Evolutionary conservation across 2,113 vertebrate genomes (phyloP), one percentile per base, ranked within the genome.

Genomic region (Phaethornis superciliosus): DNA sequence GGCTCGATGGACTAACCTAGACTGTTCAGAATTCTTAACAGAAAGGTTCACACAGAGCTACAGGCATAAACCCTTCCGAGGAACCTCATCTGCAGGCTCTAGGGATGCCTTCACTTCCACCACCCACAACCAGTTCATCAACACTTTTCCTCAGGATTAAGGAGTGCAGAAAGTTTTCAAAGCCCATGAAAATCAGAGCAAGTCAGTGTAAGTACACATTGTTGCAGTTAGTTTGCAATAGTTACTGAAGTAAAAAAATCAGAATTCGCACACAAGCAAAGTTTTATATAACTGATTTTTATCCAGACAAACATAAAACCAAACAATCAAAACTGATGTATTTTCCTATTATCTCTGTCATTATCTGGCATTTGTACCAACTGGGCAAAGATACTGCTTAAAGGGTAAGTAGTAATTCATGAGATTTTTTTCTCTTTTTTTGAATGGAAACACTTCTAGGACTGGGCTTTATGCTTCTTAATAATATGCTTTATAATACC

Each of bases 1-100:
- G n/a, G 17, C 15, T 52, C 1, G 4, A 32, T 6, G 23, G 51
- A 49, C 24, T 32, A 55, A 42, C 15, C 24, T 7, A 42, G n/a
- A 20, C 22, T 6, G 65, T 4, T 8, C 3, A 2, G 9, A 80
- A 67, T 17, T n/a, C 44, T 51, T 37, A 28, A 21, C 55, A 58
- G 10, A 60, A 76, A 40, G 7, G 14, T n/a, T 2, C 21, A 32
- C 2, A 1, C 26, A 46, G 58, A 69, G 26, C 49, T 44, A 19
- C 0, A 0, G 81, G 59, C 47, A 40, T 9, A 46, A 3, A 23
- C 10, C 13, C 37, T 3, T 7, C 11, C 46, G 12, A 76, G 56
- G 13, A 58, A 33, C 26, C 20, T 47, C 33, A 18, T 18, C 15
- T 9, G 12, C 32, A 20, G 77, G 16, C 33, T 51, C 15, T 1